Evolutionary conservation across 2,888 invertebrate genomes (phyloP).

Genomic region (Tuta absoluta): DNA sequence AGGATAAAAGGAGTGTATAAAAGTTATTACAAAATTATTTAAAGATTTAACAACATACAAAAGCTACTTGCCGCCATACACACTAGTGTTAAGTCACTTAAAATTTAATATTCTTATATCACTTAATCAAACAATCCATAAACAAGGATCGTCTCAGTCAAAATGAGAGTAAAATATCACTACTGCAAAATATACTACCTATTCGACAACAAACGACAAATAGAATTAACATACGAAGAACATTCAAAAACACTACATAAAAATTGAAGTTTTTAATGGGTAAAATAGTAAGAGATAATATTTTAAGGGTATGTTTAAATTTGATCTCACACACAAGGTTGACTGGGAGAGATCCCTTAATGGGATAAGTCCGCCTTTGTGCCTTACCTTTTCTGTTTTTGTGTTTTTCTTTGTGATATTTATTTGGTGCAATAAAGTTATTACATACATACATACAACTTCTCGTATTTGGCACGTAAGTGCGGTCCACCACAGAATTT

Average conservation of each 20-base stretch:
- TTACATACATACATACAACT: no score
- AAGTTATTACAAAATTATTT: constrained; percentile 77
- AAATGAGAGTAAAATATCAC: constrained; percentile 54
- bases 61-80: constrained; percentile 73
- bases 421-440: no score
- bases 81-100: constrained; percentile 68
- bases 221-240: constrained; percentile 44
- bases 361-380: no score
- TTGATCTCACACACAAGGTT: no score
- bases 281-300: no score
- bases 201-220: constrained; percentile 50
- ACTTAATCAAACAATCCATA: constrained; percentile 65
- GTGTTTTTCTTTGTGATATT: no score
- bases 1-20: constrained; percentile 81
- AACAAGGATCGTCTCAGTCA: constrained; percentile 59
- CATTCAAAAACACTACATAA: constrained; percentile 49
- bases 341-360: no score
- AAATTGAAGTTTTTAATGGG: constrained; percentile 43
- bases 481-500: no score
- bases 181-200: constrained; percentile 37
- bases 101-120: constrained; percentile 59
- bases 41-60: constrained; percentile 79
- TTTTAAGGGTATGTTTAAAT: no score
- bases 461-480: no score
- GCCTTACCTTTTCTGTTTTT: no score